Base-by-base conservation (phyloP, 2,888 invertebrate genomes). In the Tuta absoluta region DNA sequence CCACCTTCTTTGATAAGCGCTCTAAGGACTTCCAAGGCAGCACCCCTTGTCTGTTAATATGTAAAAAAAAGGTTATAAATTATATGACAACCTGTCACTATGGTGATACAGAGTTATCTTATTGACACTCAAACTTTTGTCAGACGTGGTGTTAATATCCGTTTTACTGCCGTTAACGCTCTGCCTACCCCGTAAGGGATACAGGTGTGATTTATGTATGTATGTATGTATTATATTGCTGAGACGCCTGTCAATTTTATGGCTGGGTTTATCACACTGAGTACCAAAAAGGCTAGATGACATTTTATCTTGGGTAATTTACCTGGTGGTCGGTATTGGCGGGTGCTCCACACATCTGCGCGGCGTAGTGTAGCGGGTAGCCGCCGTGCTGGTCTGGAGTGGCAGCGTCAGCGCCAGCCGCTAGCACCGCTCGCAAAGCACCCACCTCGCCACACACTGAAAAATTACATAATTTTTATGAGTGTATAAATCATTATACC, bases 291-390 rank as follows among this genome's bases (percentile, higher is more conserved):
- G 49, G 17, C 10, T 37, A 5, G 11, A 7, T 41, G 28, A 49
- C 41, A 23, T 14, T 49, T n/a, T 49, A 49, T 7, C 11, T 3
- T 2, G 17, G 53, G 11, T 37, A 33, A 23, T 45, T 21, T 71
- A 86, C 92, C 91, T 84, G 92, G 78, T 81, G 92, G 69, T 91
- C 93, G 51, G 93, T 93, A 69, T 93, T 94, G 51, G 95, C 94
- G 21, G 94, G 95, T 21, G 96, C 95, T 0, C 97, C 98, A 80
- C 98, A 98, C 95, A 99, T 98, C 88, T 99, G 98, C 14, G 99
- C 98, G 0, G 99, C 98, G 87, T 99, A 99, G 87, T 99, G 99
- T 64, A 99, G 91, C 0, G 99, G 98, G 76, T 96, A 98, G 17
- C 99, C 99, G 21, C 98, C 98, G 82, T 98, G 97, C 71, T 97